These are phyloP conservation scores for Odontomyia ornata DNA, from an alignment of 2,888 invertebrate species.

Conservation along the genomic window DNA sequence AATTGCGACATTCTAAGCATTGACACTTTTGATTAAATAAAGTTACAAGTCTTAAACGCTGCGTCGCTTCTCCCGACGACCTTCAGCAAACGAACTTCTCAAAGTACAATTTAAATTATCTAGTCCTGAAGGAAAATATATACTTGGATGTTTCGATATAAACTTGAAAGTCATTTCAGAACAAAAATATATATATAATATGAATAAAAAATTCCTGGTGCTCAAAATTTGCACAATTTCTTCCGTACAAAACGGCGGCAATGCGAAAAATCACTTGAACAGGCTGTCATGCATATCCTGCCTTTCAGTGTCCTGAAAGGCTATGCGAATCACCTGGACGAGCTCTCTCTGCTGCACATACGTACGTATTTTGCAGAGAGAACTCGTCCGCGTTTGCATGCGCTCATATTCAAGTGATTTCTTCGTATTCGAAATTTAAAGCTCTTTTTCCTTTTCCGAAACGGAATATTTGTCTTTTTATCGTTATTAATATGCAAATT, in stretches of 20 bases:
- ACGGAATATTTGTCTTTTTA: conserved; percentile 1
- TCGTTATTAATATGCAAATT: conserved; percentile 38
- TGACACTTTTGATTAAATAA: background rate
- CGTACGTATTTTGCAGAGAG: background rate
- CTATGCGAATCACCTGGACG: too few species aligned
- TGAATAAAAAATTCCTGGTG: conserved; percentile 41
- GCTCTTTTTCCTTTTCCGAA: conserved; percentile 2
- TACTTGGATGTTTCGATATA: conserved; percentile 23
- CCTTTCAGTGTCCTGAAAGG: background rate
- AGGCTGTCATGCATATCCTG: background rate
- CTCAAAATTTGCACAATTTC: conserved; percentile 44
- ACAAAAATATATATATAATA: conserved; percentile 41
- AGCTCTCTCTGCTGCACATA: too few species aligned
- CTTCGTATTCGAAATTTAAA: conserved; percentile 8
- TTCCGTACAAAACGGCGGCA: conserved; percentile 17
- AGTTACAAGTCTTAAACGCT: background rate
- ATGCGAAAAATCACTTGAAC: conserved; percentile 36
- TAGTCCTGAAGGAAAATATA: conserved; percentile 10
- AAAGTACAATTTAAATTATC: conserved; percentile 16
- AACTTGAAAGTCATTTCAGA: conserved; percentile 28
- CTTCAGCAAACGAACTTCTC: conserved; percentile 21
- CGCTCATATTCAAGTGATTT: conserved; percentile 12
- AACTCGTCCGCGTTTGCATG: background rate
- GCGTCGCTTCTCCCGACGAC: background rate
- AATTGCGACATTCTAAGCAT: conserved; percentile 11